A percentile compares a stretch with the other conserved stretches of the same genome.
Conservation (phyloP, 2,113 vertebrate genomes). For the Albula goreensis region DNA sequence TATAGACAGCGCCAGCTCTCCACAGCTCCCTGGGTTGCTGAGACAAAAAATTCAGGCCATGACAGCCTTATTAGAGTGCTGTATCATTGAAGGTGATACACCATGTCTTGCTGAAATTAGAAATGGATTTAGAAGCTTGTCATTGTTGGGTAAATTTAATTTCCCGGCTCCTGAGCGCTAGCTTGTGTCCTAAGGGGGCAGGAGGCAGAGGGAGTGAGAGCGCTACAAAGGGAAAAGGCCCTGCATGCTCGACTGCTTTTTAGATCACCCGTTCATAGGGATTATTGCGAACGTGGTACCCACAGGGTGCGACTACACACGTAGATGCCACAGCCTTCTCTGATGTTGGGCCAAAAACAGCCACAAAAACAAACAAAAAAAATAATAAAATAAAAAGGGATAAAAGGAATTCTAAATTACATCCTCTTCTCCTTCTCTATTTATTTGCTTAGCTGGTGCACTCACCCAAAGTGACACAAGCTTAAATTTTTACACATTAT, state of each 20-base stretch:
- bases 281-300: neutral
- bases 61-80: slow-evolving; percentile 45
- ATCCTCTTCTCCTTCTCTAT: neutral
- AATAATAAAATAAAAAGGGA: slow-evolving; percentile 20
- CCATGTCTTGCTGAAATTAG: slow-evolving; percentile 44
- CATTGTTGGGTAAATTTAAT: slow-evolving; percentile 43
- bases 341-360: neutral
- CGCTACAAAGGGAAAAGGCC: neutral
- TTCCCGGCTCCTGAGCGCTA: slow-evolving; percentile 38
- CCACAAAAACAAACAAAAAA: slow-evolving; percentile 22
- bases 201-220: neutral
- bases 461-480: no score
- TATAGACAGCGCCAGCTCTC: slow-evolving; percentile 1
- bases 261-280: neutral
- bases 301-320: neutral
- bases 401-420: neutral
- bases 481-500: no score
- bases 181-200: slow-evolving; percentile 20
- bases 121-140: slow-evolving; percentile 40
- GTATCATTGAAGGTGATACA: slow-evolving; percentile 40
- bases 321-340: neutral
- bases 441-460: no score
- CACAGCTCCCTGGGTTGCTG: slow-evolving; percentile 47
- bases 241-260: neutral
- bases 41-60: slow-evolving; percentile 35